These are phyloP conservation scores for Pycnomerus fuliginosus DNA, from an alignment of 2,888 invertebrate genomes.

Conservation along the genomic window DNA sequence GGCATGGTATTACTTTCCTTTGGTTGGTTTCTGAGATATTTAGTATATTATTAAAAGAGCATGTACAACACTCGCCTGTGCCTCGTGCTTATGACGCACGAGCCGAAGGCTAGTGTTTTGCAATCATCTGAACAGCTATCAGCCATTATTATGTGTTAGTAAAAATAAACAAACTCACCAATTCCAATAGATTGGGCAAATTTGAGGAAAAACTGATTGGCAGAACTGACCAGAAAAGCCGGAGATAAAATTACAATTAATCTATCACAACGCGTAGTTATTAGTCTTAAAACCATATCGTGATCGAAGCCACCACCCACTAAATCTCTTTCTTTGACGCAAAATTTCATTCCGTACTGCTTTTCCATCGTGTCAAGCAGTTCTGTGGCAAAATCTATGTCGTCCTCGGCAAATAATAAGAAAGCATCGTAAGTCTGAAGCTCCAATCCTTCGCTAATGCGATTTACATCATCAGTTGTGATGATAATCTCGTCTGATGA, in stretches of 20 bases:
- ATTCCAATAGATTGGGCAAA: constrained; percentile 81
- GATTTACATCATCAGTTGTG: constrained; percentile 42
- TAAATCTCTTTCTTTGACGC: constrained; percentile 72
- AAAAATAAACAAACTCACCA: constrained; percentile 57
- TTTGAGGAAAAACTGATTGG: constrained; percentile 75
- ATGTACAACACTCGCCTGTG: no score
- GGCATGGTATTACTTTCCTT: constrained; percentile 67
- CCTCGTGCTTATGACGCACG: no score
- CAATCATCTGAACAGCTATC: no score
- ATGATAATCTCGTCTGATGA: constrained; percentile 41
- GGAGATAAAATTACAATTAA: constrained; percentile 79
- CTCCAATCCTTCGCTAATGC: constrained; percentile 32
- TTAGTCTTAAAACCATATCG: constrained; percentile 69
- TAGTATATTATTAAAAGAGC: no score
- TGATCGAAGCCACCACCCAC: constrained; percentile 71
- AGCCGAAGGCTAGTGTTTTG: no score
- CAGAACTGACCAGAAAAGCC: constrained; percentile 74
- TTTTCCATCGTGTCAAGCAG: constrained; percentile 64
- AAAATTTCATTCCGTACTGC: constrained; percentile 66
- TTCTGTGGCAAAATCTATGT: constrained; percentile 67
- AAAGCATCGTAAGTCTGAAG: constrained; percentile 76
- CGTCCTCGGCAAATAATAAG: constrained; percentile 73
- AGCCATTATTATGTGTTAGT: constrained; percentile 8
- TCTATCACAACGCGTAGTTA: constrained; percentile 74
- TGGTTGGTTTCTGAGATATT: constrained; percentile 44